phyloP scores from a whole-genome alignment of 2,113 vertebrate genomes.

The Prunella himalayana region DNA sequence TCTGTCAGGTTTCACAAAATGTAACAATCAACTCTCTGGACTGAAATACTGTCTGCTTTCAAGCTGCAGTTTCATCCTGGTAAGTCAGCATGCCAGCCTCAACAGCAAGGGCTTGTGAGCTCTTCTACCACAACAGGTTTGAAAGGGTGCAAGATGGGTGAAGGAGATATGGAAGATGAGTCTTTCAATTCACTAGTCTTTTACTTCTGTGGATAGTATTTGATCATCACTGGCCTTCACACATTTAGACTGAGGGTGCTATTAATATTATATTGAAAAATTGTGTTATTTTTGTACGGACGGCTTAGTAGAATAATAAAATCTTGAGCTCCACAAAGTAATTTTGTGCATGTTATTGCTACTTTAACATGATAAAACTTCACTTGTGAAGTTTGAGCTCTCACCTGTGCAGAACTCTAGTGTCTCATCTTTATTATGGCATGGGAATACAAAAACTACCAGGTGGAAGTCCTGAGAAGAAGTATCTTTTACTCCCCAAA shows the following conservation, averaged over 20 bases:
- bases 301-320: background rate
- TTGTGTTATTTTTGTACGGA: background rate
- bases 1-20: background rate
- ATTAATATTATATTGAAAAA: background rate
- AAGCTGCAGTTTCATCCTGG: background rate
- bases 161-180: background rate
- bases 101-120: background rate
- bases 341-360: background rate
- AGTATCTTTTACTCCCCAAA: background rate
- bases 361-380: background rate
- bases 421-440: background rate
- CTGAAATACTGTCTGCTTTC: background rate
- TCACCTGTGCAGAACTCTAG: background rate
- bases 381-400: background rate
- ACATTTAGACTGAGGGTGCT: background rate
- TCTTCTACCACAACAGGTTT: background rate
- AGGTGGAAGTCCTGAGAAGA: background rate
- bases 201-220: background rate
- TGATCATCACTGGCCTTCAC: background rate
- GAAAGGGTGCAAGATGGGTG: background rate
- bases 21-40: background rate
- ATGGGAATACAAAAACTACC: background rate
- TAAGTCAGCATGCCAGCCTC: background rate
- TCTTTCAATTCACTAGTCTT: background rate
- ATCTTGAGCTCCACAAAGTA: background rate